Evolutionary conservation across 2,888 invertebrate genomes (phyloP).

Genomic region (Tolmerus cingulatus): DNA sequence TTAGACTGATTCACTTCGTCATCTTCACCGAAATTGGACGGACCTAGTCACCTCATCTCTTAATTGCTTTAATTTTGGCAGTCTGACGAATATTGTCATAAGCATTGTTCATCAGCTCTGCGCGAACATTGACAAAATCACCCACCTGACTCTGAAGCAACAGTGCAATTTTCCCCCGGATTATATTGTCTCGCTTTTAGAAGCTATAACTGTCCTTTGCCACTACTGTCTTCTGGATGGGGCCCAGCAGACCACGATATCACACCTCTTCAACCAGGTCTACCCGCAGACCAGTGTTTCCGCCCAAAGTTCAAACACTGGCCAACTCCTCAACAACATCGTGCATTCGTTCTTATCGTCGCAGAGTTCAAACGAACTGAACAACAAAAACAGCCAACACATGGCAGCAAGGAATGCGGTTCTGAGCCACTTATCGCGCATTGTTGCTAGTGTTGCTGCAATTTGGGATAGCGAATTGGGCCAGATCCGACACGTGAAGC

Average conservation of each 20-base stretch:
- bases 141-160: conserved; percentile 58
- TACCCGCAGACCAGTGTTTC: conserved; percentile 66
- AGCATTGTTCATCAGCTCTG: conserved; percentile 79
- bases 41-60: conserved; percentile 80
- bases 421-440: conserved; percentile 79
- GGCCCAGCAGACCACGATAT: conserved; percentile 67
- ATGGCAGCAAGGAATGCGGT: conserved; percentile 75
- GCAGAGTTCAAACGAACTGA: conserved; percentile 58
- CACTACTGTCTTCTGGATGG: conserved; percentile 78
- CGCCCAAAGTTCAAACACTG: conserved; percentile 68
- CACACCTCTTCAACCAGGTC: conserved; percentile 68
- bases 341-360: conserved; percentile 81
- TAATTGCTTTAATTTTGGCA: conserved; percentile 77
- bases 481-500: conserved; percentile 68
- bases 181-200: conserved; percentile 79
- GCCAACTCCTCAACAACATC: conserved; percentile 81
- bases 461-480: conserved; percentile 80
- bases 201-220: conserved; percentile 78
- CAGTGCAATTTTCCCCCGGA: conserved; percentile 70
- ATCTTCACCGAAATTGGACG: conserved; percentile 84
- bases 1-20: conserved; percentile 70
- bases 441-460: conserved; percentile 79
- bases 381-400: conserved; percentile 59
- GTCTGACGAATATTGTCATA: conserved; percentile 78
- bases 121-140: conserved; percentile 74